These are phyloP conservation scores for Gryllus bimaculatus DNA, from an alignment of 1,140 invertebrate genomes.

Conservation along the genomic window DNA sequence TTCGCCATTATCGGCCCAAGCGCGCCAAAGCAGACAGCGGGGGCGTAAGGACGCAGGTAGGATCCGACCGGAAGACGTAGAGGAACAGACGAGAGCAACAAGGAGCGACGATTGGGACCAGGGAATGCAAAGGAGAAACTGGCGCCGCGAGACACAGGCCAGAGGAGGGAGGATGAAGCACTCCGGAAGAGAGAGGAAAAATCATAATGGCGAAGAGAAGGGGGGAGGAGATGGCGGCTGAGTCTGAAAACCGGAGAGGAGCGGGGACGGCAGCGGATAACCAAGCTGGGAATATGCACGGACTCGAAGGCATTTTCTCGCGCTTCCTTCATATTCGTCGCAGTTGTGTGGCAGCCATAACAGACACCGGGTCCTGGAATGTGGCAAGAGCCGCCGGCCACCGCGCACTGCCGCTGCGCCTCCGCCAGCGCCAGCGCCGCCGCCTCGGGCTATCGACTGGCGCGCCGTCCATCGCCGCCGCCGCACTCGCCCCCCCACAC, in stretches of 20 bases:
- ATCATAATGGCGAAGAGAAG: not conserved
- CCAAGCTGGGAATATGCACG: not conserved
- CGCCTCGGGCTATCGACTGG: not conserved
- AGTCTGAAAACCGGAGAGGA: not conserved
- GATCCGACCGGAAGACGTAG: too few species aligned
- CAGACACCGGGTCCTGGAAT: not conserved
- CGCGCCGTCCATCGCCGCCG: not conserved
- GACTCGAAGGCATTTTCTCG: not conserved
- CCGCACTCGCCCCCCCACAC: not conserved
- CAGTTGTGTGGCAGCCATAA: conserved; percentile 3
- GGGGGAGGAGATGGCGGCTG: not conserved
- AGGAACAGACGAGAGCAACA: too few species aligned
- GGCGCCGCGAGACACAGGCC: too few species aligned
- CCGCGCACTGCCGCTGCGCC: not conserved
- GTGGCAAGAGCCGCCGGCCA: not conserved
- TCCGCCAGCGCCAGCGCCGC: not conserved
- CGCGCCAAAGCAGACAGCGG: too few species aligned
- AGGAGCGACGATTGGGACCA: too few species aligned
- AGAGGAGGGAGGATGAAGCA: too few species aligned
- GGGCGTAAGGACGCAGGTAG: too few species aligned
- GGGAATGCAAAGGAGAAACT: too few species aligned
- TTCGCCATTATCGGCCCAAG: too few species aligned
- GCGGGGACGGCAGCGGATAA: not conserved
- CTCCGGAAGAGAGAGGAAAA: not conserved
- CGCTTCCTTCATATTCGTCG: conserved; percentile 3